These are phyloP conservation scores for Onychostoma macrolepis DNA, from an alignment of 2,113 vertebrate species.

Conservation along the genomic window DNA sequence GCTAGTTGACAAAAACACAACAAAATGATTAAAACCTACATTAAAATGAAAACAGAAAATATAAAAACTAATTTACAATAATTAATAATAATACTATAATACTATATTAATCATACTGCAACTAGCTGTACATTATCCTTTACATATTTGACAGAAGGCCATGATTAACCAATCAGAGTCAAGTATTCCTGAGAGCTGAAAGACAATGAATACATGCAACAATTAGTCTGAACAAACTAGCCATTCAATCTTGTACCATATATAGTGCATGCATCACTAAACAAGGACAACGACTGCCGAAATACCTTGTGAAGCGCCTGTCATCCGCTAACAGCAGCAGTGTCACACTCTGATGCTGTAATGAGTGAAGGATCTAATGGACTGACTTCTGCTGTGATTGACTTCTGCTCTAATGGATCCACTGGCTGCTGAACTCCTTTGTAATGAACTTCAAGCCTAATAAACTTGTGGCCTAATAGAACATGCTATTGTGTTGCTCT, in stretches of 20 bases:
- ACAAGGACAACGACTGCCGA: background rate
- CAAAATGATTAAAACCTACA: too few species aligned
- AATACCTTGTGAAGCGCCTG: background rate
- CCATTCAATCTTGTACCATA: background rate
- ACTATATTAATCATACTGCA: background rate
- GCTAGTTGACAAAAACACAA: background rate
- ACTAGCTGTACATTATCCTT: background rate
- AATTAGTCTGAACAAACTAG: background rate
- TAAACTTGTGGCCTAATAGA: background rate
- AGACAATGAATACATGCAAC: background rate
- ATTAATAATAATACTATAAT: too few species aligned
- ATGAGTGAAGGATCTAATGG: conserved; percentile 25
- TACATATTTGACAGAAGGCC: background rate
- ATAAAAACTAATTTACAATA: too few species aligned
- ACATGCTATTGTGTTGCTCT: background rate
- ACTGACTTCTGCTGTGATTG: conserved; percentile 11
- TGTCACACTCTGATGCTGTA: background rate
- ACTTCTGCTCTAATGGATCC: conserved; percentile 13
- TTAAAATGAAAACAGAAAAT: too few species aligned
- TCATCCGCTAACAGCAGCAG: background rate
- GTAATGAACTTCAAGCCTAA: conserved; percentile 36
- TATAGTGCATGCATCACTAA: background rate
- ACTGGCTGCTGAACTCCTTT: conserved; percentile 9
- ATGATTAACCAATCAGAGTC: background rate
- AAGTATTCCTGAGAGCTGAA: background rate